Base-by-base conservation (phyloP, 2,113 vertebrate species). In the Oncorhynchus masou region DNA sequence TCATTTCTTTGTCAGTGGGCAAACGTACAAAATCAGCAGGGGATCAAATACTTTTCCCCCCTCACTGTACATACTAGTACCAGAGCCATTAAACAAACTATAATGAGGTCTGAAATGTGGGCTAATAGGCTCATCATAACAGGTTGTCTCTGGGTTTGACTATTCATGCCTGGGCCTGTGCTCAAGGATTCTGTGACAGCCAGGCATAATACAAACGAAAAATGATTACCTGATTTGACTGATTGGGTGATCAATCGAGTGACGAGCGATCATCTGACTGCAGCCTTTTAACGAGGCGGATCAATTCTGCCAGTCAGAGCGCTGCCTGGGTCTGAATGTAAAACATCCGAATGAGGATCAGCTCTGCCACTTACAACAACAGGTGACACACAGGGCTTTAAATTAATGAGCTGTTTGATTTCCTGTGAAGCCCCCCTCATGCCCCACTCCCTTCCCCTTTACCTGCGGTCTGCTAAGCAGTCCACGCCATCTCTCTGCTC, bases 331-430 rank as follows among this genome's bases (percentile, higher is more conserved):
- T 27, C 65, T 29, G 25, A 68, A 3, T 16, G 13, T 51, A 16
- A 13, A 3, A 34, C 29, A 31, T 68, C 66, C 2, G 27, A 3
- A 67, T 29, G 24, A 16, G 4, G 65, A 31, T 31, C 27, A 27
- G 24, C 65, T 67, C 65, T 5, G n/a, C 2, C 19, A 3, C 19
- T 7, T 45, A 24, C 60, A 2, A 9, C n/a, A 31, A 19, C 66
- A 31, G 66, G 12, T 68, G 66, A 68, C 27, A 34, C 29, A 68
- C 66, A 15, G 11, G 29, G 11, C 29, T 34, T n/a, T 34, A 29
- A 27, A 68, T 34, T 68, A 68, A 68, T 68, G 66, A 68, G 66
- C 29, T 20, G 29, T 34, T 68, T 68, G 66, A 68, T 68, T 34
- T 68, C 29, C 66, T 68, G 66, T 34, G 66, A 19, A 31, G 25